Percentiles rank a stretch among this genome's conserved stretches.
These are phyloP conservation scores for Falco columbarius DNA, from an alignment of 2,797 vertebrate genomes.

Conservation along the genomic window DNA sequence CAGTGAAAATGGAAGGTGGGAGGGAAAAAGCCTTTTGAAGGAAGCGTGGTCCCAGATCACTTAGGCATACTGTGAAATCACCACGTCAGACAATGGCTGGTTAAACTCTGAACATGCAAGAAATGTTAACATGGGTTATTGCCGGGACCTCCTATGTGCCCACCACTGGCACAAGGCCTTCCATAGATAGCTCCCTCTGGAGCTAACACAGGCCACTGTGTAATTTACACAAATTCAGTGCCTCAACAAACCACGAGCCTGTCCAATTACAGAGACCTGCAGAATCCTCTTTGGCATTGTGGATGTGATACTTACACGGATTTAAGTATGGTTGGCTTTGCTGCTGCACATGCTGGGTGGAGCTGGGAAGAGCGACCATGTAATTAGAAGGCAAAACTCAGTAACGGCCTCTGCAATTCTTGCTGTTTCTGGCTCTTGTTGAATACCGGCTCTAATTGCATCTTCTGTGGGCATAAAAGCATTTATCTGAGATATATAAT, in stretches of 20 bases:
- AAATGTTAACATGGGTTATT: neutral
- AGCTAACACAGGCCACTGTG: neutral
- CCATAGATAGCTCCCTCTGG: neutral
- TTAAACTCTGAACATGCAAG: neutral
- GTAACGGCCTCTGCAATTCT: neutral
- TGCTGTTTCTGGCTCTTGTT: neutral
- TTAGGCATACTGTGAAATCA: neutral
- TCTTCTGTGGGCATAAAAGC: neutral
- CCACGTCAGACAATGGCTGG: accelerated
- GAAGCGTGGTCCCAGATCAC: neutral
- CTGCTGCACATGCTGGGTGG: neutral
- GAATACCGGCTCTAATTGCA: slow-evolving; percentile 16
- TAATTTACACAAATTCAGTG: neutral
- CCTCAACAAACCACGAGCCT: neutral
- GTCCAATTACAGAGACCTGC: neutral
- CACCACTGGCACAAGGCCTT: neutral
- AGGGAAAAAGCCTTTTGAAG: neutral
- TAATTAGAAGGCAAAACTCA: slow-evolving; percentile 42
- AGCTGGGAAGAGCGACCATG: neutral
- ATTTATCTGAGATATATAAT: neutral
- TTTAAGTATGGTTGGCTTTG: neutral
- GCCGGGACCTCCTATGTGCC: accelerated
- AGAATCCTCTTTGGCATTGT: neutral
- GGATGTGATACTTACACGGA: neutral
- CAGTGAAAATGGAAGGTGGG: neutral